Percentiles rank a stretch among this genome's conserved stretches.
phyloP scores from a whole-genome alignment of 2,113 vertebrate species.

The Menidia beryllina region DNA sequence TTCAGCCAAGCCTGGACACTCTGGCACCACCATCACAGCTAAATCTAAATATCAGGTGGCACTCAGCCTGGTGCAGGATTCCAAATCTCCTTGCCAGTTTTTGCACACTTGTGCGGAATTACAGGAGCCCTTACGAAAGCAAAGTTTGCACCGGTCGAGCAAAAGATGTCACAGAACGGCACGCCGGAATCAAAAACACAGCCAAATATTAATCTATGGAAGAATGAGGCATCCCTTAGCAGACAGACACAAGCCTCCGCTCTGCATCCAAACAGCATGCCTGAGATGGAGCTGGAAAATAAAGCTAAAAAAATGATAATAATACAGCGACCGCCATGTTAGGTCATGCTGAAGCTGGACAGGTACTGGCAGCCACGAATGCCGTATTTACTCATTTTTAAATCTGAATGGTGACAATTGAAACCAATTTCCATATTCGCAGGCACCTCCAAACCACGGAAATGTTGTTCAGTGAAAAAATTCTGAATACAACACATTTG shows the following conservation, averaged over 20 bases:
- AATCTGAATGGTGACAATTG: not conserved
- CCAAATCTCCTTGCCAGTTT: conserved; percentile 27
- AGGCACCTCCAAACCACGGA: not conserved
- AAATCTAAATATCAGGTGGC: conserved; percentile 47
- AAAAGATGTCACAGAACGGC: not conserved
- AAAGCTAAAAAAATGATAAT: not conserved
- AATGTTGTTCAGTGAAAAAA: not conserved
- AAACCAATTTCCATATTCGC: not conserved
- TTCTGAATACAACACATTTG: not conserved
- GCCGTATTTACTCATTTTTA: conserved; percentile 24
- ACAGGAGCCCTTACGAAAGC: conserved; percentile 7
- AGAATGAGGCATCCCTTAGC: not conserved
- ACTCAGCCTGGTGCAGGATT: conserved; percentile 11
- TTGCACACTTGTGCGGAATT: conserved; percentile 28
- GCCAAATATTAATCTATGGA: not conserved
- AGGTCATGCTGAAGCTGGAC: conserved; percentile 11
- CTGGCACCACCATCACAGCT: conserved; percentile 38
- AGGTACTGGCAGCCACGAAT: not conserved
- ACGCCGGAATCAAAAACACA: conserved; percentile 12
- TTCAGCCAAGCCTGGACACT: conserved; percentile 35
- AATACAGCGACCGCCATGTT: conserved; percentile 3
- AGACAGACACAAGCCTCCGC: not conserved
- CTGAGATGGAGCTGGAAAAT: conserved; percentile 2
- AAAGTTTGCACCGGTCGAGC: conserved; percentile 4
- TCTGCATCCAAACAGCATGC: conserved; percentile 4